Base-by-base conservation (phyloP, 2,888 invertebrate species). In the Platycheirus albimanus region DNA sequence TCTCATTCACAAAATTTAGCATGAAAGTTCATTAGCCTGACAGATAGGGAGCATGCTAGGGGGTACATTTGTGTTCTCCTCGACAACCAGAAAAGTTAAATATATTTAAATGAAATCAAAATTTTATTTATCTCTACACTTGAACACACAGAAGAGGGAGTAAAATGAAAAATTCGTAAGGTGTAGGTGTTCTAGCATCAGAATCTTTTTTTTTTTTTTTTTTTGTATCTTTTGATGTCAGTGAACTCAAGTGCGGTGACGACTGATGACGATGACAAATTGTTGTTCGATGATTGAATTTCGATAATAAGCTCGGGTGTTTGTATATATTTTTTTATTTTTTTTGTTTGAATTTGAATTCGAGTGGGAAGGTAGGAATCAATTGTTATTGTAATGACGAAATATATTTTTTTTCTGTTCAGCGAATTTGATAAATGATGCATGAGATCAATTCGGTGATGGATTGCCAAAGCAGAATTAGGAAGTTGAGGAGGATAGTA, bases 251-350 rank as follows among this genome's bases (percentile, higher is more conserved):
- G 61, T 11, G 30, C 5, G 75, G 1, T 11, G 58, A 41, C 24
- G 56, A 41, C 41, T 41, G 54, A 75, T 71, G 80, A 81, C 76
- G 36, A 75, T 70, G 80, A 80, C 80, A 81, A 76, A 81, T 75
- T 64, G 69, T 24, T 70, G 51, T 43, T 81, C 64, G 58, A 51
- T 61, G 70, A 69, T 51, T 52, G 64, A 81, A 58, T 64, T 76
- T 52, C 17, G 66, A 81, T 66, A 69, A 79, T 72, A n/a, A 38
- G 33, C 7, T 28, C 15, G 28, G 30, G 36, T 56, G 38, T 30
- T 11, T 33, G 52, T n/a, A n/a, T 54, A 30, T 54, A n/a, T 4
- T 19, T 10, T 19, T 8, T 1, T 13, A 20, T 28, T 52, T 54
- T 36, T 33, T 33, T 33, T 33, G 24, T 19, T 0, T 52, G 33